Conservation (phyloP, 2,113 vertebrate genomes). For the Myrmecophaga tridactyla region DNA sequence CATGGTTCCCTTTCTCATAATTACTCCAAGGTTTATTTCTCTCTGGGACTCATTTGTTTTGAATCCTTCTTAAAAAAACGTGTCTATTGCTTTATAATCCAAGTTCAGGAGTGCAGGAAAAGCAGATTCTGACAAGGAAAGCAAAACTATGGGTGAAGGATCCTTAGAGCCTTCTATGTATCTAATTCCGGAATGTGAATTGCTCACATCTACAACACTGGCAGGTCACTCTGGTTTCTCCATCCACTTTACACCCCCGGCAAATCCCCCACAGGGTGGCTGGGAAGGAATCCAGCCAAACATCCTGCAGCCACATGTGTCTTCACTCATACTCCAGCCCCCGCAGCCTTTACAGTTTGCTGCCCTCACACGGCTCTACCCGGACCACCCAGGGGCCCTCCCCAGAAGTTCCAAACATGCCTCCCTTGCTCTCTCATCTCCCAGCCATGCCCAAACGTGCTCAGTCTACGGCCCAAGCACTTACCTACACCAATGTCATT, state of each 20-base stretch:
- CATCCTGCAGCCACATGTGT: slow-evolving; percentile 21
- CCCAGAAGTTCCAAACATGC: background rate
- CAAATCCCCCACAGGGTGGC: background rate
- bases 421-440: background rate
- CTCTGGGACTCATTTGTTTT: background rate
- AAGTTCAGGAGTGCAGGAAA: slow-evolving; percentile 49
- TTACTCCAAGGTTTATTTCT: slow-evolving; percentile 23
- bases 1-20: background rate
- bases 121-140: background rate
- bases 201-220: background rate
- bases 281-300: slow-evolving; percentile 49
- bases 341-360: slow-evolving; percentile 10
- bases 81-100: background rate
- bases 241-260: background rate
- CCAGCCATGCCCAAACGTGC: background rate
- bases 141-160: background rate
- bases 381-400: slow-evolving; percentile 49
- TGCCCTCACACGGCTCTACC: slow-evolving; percentile 15
- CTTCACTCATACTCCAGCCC: slow-evolving; percentile 23
- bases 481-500: background rate
- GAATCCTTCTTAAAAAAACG: background rate
- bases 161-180: background rate
- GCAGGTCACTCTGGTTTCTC: background rate
- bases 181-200: background rate
- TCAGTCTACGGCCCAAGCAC: background rate